Conservation (phyloP, 2,113 vertebrate species). For the Macrotis lagotis region DNA sequence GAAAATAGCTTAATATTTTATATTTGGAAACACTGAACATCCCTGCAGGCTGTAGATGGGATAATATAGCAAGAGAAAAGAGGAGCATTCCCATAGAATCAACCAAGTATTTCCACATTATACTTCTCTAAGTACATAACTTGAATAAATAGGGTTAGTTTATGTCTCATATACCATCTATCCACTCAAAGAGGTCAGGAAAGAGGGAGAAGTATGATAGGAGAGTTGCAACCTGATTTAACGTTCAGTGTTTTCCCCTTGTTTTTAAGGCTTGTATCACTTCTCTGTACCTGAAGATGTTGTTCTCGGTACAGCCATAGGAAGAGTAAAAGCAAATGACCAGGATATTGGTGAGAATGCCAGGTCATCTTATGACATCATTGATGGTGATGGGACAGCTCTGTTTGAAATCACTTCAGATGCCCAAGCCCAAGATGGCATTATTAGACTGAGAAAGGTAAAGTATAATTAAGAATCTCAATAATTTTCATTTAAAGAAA, state of each 20-base stretch:
- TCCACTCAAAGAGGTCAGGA: not conserved
- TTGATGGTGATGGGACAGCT: constrained; percentile 93
- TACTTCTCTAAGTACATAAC: constrained; percentile 46
- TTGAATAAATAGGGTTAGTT: constrained; percentile 40
- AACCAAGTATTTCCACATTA: not conserved
- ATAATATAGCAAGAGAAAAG: constrained; percentile 31
- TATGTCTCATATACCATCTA: constrained; percentile 14
- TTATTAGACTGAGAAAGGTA: constrained; percentile 95
- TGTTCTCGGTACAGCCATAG: constrained; percentile 89
- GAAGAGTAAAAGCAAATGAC: constrained; percentile 95
- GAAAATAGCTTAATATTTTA: constrained; percentile 76
- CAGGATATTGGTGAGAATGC: constrained; percentile 95
- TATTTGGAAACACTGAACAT: constrained; percentile 60
- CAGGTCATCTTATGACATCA: constrained; percentile 93
- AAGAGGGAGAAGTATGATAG: not conserved
- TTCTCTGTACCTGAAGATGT: constrained; percentile 95
- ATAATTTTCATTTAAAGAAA: not conserved
- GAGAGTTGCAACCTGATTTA: constrained; percentile 9
- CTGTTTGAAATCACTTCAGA: constrained; percentile 95
- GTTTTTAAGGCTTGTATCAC: constrained; percentile 92
- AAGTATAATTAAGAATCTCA: constrained; percentile 26
- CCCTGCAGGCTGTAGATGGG: constrained; percentile 38
- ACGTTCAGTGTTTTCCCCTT: constrained; percentile 66
- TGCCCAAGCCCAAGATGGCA: constrained; percentile 92
- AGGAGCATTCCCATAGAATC: constrained; percentile 15